phyloP scores from a whole-genome alignment of 2,888 invertebrate genomes.

The Aleiodes alternator region DNA sequence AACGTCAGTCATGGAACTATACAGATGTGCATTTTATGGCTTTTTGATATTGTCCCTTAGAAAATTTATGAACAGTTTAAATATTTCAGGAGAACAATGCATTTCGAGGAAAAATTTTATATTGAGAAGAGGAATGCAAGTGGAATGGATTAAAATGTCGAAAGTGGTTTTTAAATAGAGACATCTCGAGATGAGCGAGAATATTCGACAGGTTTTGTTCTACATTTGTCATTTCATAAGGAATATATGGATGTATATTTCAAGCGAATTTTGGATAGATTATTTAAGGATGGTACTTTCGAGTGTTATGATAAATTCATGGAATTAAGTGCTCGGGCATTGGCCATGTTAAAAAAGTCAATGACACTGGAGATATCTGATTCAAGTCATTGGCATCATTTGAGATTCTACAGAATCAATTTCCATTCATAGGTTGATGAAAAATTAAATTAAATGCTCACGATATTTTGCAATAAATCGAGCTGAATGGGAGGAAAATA shows the following conservation, averaged over 20 bases:
- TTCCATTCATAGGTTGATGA: not conserved
- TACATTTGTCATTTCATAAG: conserved; percentile 12
- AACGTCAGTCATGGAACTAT: conserved; percentile 36
- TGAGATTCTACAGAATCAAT: not conserved
- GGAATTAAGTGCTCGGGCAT: not conserved
- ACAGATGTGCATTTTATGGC: conserved; percentile 23
- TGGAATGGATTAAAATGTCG: conserved; percentile 50
- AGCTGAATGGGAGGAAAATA: not conserved
- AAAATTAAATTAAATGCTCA: not conserved
- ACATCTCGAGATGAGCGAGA: conserved; percentile 20
- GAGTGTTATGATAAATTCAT: conserved; percentile 21
- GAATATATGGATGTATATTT: conserved; percentile 6
- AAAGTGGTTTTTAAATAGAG: conserved; percentile 50
- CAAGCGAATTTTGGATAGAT: not conserved
- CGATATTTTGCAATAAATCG: not conserved
- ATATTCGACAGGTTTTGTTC: conserved; percentile 13
- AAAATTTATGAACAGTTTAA: conserved; percentile 26
- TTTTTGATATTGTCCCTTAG: not conserved
- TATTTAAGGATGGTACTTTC: conserved; percentile 6
- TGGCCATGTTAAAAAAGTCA: conserved; percentile 3
- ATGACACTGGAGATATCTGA: conserved; percentile 21
- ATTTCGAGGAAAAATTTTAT: not conserved
- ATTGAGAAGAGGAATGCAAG: not conserved
- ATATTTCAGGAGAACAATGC: conserved; percentile 2
- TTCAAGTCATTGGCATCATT: conserved; percentile 20